phyloP scores from a whole-genome alignment of 2,113 vertebrate species.

The Cryptomyrus ogoouensis region DNA sequence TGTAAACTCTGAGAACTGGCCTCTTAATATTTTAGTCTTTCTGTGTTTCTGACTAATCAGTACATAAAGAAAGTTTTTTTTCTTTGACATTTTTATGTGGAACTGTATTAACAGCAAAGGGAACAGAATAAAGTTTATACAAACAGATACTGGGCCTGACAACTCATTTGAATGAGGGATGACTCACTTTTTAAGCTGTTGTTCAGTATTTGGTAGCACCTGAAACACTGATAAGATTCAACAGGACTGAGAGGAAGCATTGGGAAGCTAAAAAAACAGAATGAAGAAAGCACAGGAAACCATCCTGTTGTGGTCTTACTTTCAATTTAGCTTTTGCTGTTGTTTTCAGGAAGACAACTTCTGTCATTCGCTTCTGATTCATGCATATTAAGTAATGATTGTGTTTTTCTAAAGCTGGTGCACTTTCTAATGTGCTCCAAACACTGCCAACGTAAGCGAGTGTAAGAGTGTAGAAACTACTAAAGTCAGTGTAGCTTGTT shows the following conservation, averaged over 20 bases:
- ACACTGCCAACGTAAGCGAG: neutral
- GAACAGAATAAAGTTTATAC: constrained; percentile 13
- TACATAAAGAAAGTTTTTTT: constrained; percentile 4
- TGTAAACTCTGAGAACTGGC: neutral
- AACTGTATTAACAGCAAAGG: constrained; percentile 20
- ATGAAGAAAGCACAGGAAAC: neutral
- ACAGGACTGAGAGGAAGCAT: neutral
- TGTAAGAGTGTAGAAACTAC: too few species aligned
- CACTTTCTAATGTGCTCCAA: neutral
- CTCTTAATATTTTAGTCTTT: neutral
- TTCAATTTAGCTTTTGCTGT: neutral
- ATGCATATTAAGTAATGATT: neutral
- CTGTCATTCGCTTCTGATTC: neutral
- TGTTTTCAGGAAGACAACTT: neutral
- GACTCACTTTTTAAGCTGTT: neutral
- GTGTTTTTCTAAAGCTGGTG: neutral
- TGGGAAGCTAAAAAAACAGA: neutral
- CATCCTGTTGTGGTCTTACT: neutral
- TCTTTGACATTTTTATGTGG: constrained; percentile 33
- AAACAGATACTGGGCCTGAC: neutral
- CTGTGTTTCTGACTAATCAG: constrained; percentile 12
- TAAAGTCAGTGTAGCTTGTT: too few species aligned
- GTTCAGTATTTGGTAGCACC: neutral
- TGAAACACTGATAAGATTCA: neutral
- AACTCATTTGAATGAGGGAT: neutral